Evolutionary conservation across 64 coral and sea anemone genomes (phyloP).

Genomic region (Dendrophyllia cribrosa): DNA sequence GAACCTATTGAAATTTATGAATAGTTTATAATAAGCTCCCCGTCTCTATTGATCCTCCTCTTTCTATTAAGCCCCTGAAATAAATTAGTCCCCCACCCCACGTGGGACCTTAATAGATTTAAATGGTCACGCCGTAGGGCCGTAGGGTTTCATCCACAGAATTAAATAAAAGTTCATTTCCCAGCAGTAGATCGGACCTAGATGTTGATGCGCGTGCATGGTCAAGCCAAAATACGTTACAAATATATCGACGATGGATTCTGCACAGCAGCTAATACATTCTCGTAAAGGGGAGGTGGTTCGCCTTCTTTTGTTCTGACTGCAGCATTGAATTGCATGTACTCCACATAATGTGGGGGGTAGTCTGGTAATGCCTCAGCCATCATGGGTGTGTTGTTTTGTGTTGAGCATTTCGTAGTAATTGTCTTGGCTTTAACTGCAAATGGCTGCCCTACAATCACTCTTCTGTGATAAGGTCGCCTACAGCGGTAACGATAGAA

Average conservation of each 20-base stretch:
- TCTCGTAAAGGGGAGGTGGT: background rate
- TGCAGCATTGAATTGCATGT: slow-evolving; percentile 10
- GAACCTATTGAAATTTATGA: too few species aligned
- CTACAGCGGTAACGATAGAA: background rate
- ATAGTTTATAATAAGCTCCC: too few species aligned
- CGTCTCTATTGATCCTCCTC: too few species aligned
- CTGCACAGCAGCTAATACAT: background rate
- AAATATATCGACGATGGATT: too few species aligned
- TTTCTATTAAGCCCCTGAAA: too few species aligned
- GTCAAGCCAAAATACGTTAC: background rate
- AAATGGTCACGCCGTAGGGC: too few species aligned
- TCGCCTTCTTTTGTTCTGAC: background rate
- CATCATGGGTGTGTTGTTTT: background rate
- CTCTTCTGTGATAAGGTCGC: background rate
- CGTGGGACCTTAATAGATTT: too few species aligned
- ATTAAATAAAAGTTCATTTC: too few species aligned
- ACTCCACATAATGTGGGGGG: slow-evolving; percentile 21
- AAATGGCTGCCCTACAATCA: background rate
- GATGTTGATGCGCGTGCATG: too few species aligned
- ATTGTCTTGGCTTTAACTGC: background rate
- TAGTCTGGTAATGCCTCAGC: background rate
- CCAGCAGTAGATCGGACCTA: too few species aligned
- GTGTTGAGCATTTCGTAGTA: background rate
- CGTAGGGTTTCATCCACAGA: too few species aligned
- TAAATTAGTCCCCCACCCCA: too few species aligned